phyloP scores from a whole-genome alignment of 2,888 invertebrate genomes.

The Agriopis aurantiaria region DNA sequence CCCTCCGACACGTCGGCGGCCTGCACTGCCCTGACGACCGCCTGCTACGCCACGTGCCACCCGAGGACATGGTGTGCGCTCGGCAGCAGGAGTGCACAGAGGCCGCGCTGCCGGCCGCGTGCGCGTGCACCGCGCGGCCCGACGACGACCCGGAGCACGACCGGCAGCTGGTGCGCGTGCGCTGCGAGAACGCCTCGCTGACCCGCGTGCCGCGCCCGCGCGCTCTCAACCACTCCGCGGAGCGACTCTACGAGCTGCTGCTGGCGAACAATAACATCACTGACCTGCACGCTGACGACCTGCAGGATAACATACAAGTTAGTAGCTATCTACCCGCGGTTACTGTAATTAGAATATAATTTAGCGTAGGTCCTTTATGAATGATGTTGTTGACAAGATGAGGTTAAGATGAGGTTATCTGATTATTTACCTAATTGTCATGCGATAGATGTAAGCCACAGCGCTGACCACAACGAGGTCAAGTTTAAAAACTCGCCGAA shows the following conservation, averaged over 20 bases:
- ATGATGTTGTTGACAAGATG: too few relatives aligned
- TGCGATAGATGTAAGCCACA: too few relatives aligned
- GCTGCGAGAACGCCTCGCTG: background rate
- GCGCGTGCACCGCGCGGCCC: background rate
- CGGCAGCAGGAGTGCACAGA: background rate
- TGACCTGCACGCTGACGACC: background rate
- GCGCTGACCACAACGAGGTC: too few relatives aligned
- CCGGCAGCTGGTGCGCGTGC: conserved; percentile 5
- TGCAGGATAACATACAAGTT: background rate
- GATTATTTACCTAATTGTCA: too few relatives aligned
- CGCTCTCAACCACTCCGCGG: background rate
- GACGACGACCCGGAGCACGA: background rate
- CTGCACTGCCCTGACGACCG: background rate
- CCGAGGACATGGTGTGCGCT: conserved; percentile 48
- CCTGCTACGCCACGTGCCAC: conserved; percentile 68
- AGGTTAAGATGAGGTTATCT: too few relatives aligned
- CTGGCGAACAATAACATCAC: background rate
- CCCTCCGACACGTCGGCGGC: background rate
- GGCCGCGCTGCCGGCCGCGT: background rate
- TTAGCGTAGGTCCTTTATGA: too few relatives aligned
- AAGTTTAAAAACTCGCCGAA: too few relatives aligned
- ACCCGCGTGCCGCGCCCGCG: background rate
- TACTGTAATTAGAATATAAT: background rate
- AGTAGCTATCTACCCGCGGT: too few relatives aligned
- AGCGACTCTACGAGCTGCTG: conserved; percentile 3